Conservation (phyloP, 2,888 invertebrate genomes). For the Aporophyla nigra region DNA sequence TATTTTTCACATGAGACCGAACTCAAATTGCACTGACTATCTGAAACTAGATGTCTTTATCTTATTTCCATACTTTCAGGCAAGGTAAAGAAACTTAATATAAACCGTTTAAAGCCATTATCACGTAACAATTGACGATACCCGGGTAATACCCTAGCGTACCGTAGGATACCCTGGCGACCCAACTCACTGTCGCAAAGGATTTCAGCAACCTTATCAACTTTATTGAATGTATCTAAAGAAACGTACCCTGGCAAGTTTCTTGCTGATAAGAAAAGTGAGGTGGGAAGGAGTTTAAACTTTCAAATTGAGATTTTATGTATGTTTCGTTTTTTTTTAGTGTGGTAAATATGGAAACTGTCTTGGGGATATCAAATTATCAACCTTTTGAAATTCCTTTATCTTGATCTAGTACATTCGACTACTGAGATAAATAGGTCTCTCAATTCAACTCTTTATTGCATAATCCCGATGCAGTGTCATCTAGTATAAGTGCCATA, state of each 20-base stretch:
- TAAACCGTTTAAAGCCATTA: slow-evolving; percentile 32
- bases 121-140: slow-evolving; percentile 41
- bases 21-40: background rate
- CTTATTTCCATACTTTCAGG: background rate
- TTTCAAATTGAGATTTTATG: slow-evolving; percentile 9
- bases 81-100: slow-evolving; percentile 21
- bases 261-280: slow-evolving; percentile 9
- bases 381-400: background rate
- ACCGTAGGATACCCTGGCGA: slow-evolving; percentile 17
- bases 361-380: background rate
- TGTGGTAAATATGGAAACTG: background rate
- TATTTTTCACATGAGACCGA: background rate
- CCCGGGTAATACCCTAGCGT: background rate
- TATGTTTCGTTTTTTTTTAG: background rate
- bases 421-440: background rate
- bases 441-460: background rate
- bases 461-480: no score
- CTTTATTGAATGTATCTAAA: slow-evolving; percentile 44
- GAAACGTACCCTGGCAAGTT: slow-evolving; percentile 25
- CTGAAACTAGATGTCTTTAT: background rate
- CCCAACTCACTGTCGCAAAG: slow-evolving; percentile 46
- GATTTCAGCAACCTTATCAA: slow-evolving; percentile 48
- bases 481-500: no score
- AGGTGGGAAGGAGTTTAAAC: background rate
- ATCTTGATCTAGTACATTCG: background rate